A percentile compares a stretch with the other conserved stretches of the same genome.
Evolutionary conservation across 2,113 vertebrate species (phyloP).

Genomic region (Calidris pugnax): DNA sequence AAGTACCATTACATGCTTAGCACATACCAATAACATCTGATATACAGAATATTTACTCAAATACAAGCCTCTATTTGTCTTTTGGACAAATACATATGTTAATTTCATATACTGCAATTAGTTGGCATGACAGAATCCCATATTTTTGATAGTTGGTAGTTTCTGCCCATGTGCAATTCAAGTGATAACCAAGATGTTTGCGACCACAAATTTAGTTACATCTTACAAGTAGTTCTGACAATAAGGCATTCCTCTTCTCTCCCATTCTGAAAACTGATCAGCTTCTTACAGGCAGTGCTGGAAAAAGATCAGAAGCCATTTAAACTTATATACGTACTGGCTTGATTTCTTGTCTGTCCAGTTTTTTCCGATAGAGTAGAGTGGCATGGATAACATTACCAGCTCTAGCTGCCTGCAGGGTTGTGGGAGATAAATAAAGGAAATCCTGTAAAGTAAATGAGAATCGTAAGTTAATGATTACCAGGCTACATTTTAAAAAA

Average conservation of each 20-base stretch:
- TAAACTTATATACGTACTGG: slow-evolving; percentile 80
- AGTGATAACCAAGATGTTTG: neutral
- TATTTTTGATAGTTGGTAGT: neutral
- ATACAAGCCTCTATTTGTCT: neutral
- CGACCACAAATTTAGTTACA: neutral
- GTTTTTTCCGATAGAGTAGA: slow-evolving; percentile 90
- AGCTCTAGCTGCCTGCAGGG: slow-evolving; percentile 90
- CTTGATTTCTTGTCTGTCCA: slow-evolving; percentile 94
- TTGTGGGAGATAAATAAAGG: slow-evolving; percentile 85
- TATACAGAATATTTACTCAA: neutral
- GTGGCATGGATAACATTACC: slow-evolving; percentile 90
- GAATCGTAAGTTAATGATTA: neutral
- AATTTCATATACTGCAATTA: neutral
- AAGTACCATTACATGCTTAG: neutral
- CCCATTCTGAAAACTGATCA: neutral
- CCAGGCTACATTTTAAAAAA: neutral
- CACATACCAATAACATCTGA: neutral
- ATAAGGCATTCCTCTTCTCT: neutral
- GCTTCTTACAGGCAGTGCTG: neutral
- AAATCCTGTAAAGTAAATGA: slow-evolving; percentile 79
- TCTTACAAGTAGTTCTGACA: neutral
- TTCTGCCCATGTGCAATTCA: neutral
- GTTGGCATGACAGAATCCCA: neutral
- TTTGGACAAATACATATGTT: neutral
- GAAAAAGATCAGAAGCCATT: neutral